Conservation (phyloP, 1,140 invertebrate species). For the Himalopsyche phryganea region DNA sequence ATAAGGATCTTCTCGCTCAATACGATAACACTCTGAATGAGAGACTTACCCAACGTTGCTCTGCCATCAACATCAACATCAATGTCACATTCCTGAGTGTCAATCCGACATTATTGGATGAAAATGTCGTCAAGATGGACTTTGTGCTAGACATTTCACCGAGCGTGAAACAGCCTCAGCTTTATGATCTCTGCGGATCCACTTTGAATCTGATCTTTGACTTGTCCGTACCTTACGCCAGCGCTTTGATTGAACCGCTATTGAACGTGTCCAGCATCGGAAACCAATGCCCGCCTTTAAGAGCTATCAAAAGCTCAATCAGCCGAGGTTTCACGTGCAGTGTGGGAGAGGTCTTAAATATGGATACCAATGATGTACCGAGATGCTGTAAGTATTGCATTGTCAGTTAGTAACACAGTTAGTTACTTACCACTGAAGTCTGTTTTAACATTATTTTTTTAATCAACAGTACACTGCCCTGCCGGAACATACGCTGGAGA, state of each 20-base stretch:
- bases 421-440: too few species aligned
- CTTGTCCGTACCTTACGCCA: conserved; percentile 87
- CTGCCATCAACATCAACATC: conserved; percentile 91
- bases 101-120: conserved; percentile 70
- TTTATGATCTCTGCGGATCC: conserved; percentile 92
- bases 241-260: conserved; percentile 84
- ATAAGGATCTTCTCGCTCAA: conserved; percentile 77
- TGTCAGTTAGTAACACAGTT: too few species aligned
- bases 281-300: conserved; percentile 85
- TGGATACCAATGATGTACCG: conserved; percentile 86
- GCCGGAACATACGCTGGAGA: conserved; percentile 89
- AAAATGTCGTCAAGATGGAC: conserved; percentile 84
- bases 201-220: conserved; percentile 92
- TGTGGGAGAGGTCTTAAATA: conserved; percentile 89
- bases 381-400: conserved; percentile 73
- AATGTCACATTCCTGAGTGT: conserved; percentile 87
- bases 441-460: conserved; percentile 2
- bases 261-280: conserved; percentile 85
- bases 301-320: conserved; percentile 82
- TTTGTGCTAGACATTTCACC: conserved; percentile 86
- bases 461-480: conserved; percentile 82
- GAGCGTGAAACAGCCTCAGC: conserved; percentile 77
- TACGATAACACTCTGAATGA: conserved; percentile 78
- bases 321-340: conserved; percentile 88
- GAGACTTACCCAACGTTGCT: conserved; percentile 85